Percentiles rank a stretch among this genome's conserved stretches.
These are phyloP conservation scores for Gracilinanus agilis DNA, from an alignment of 2,113 vertebrate species.

Conservation along the genomic window DNA sequence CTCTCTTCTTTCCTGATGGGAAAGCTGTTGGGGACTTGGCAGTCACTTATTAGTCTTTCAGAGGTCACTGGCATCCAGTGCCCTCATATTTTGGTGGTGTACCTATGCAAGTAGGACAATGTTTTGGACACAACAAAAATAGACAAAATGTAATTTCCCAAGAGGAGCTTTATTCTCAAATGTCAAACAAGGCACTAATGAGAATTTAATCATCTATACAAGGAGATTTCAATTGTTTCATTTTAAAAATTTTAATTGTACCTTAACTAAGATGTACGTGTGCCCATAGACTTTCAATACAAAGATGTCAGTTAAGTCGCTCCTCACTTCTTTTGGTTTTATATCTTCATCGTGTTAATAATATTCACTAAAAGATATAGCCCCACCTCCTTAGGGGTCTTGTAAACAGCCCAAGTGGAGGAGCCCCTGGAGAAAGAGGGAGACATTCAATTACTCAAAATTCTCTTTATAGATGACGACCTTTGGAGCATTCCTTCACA, in stretches of 20 bases:
- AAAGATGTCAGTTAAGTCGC: background rate
- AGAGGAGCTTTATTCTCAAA: background rate
- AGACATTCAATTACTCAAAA: slow-evolving; percentile 65
- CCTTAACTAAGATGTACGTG: slow-evolving; percentile 36
- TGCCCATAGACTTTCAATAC: slow-evolving; percentile 40
- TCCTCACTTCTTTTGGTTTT: background rate
- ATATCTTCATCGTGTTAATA: slow-evolving; percentile 32
- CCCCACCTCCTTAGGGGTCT: slow-evolving; percentile 71
- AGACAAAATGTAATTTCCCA: background rate
- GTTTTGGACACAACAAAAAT: accelerated
- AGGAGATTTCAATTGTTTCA: background rate
- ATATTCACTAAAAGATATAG: slow-evolving; percentile 54
- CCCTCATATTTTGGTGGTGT: background rate
- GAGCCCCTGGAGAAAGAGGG: slow-evolving; percentile 59
- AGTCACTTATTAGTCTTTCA: background rate
- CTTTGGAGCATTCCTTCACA: slow-evolving; percentile 98
- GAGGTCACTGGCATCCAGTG: background rate
- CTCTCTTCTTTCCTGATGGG: background rate
- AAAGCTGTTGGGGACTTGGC: background rate
- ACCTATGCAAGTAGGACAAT: background rate
- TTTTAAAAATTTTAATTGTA: background rate
- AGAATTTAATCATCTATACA: background rate
- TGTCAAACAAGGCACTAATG: background rate
- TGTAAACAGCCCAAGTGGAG: slow-evolving; percentile 84
- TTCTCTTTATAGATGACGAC: slow-evolving; percentile 94